These are phyloP conservation scores for Drosophila prolongata DNA, from an alignment of 2,888 invertebrate genomes.

Conservation along the genomic window DNA sequence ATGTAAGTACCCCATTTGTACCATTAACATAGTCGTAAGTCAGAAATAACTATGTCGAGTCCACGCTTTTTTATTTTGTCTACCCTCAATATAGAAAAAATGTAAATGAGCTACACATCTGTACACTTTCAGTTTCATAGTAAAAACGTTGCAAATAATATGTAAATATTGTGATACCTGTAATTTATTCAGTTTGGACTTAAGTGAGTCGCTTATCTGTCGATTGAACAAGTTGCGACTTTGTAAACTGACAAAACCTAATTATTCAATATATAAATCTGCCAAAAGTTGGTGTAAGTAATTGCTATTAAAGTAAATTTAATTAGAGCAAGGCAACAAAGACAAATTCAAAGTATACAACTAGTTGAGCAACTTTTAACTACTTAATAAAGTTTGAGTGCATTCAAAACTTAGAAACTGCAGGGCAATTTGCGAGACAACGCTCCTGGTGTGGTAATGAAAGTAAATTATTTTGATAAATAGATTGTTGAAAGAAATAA, in stretches of 20 bases:
- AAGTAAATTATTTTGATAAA: too few species aligned
- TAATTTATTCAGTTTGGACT: conserved; percentile 9
- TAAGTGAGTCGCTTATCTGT: neutral
- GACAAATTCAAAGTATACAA: too few species aligned
- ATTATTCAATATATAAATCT: neutral
- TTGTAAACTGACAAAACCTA: neutral
- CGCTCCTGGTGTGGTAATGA: too few species aligned
- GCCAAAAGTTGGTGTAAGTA: too few species aligned
- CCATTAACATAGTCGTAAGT: neutral
- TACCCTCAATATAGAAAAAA: neutral
- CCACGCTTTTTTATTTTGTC: neutral
- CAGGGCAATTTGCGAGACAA: too few species aligned
- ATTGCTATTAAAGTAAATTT: too few species aligned
- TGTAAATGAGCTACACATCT: neutral
- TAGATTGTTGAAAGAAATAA: too few species aligned
- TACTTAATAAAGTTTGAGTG: too few species aligned
- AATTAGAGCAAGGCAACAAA: too few species aligned
- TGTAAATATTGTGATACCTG: neutral
- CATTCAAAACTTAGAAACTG: too few species aligned
- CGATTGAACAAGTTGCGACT: conserved; percentile 2
- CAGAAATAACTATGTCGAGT: neutral
- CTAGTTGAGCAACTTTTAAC: too few species aligned
- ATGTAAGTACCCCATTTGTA: conserved; percentile 80
- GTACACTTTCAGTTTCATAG: too few species aligned
- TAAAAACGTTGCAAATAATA: neutral